phyloP scores from a whole-genome alignment of 2,888 invertebrate genomes.

The Cyrtodaria siliqua region DNA sequence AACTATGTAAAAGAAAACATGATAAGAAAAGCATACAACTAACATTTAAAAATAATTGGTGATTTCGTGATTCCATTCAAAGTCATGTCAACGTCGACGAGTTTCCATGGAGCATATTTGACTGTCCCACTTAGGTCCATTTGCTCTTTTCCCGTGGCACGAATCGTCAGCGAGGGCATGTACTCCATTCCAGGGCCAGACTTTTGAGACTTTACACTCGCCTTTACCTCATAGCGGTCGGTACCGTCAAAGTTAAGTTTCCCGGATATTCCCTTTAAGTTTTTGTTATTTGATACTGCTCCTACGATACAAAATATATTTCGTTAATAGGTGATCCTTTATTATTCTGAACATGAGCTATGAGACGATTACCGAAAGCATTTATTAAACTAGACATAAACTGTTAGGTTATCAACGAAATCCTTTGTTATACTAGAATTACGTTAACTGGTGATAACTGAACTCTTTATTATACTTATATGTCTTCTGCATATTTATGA shows the following conservation, averaged over 20 bases:
- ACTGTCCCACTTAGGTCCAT: constrained; percentile 55
- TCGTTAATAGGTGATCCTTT: background rate
- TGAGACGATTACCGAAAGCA: too few relatives aligned
- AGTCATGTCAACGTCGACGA: constrained; percentile 64
- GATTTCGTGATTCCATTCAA: constrained; percentile 63
- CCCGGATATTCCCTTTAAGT: constrained; percentile 54
- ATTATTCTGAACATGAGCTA: too few relatives aligned
- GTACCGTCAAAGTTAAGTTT: constrained; percentile 55
- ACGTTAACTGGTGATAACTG: too few relatives aligned
- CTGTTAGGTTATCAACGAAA: too few relatives aligned
- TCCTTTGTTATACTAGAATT: too few relatives aligned
- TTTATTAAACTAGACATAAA: too few relatives aligned
- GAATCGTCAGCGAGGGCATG: constrained; percentile 57
- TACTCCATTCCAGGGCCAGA: constrained; percentile 61
- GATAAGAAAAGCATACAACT: too few relatives aligned
- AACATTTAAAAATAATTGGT: constrained; percentile 70
- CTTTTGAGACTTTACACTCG: constrained; percentile 38
- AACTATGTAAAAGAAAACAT: too few relatives aligned
- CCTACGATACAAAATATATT: constrained; percentile 31
- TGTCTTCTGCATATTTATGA: too few relatives aligned
- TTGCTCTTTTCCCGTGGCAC: constrained; percentile 28
- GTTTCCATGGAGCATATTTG: constrained; percentile 63
- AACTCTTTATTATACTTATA: too few relatives aligned
- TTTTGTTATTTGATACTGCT: constrained; percentile 36
- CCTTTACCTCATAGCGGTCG: constrained; percentile 53